Evolutionary conservation across 2,888 invertebrate species (phyloP).

Genomic region (Clanis bilineata): DNA sequence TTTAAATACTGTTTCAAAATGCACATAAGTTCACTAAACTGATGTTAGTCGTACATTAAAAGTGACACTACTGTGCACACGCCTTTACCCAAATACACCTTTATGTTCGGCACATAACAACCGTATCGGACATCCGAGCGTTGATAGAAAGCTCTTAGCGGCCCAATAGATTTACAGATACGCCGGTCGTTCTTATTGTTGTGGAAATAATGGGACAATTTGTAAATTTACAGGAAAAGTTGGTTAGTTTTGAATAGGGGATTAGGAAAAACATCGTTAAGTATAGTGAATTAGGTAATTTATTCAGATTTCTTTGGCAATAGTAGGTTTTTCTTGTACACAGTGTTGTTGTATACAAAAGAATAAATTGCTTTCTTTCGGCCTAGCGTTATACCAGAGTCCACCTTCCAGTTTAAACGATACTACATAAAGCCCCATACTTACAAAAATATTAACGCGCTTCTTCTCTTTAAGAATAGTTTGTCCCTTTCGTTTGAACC

Average conservation of each 20-base stretch:
- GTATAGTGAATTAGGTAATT: background rate
- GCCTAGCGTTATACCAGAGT: too few relatives aligned
- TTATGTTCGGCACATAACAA: background rate
- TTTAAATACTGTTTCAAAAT: too few relatives aligned
- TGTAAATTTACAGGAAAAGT: background rate
- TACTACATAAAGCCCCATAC: too few relatives aligned
- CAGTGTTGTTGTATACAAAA: too few relatives aligned
- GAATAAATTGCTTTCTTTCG: too few relatives aligned
- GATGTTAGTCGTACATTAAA: background rate
- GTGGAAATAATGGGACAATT: background rate
- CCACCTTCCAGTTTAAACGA: too few relatives aligned
- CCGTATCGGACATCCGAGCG: background rate
- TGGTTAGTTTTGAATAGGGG: background rate
- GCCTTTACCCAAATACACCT: background rate
- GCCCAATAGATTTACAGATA: background rate
- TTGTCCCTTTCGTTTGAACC: too few relatives aligned
- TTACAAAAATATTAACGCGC: too few relatives aligned
- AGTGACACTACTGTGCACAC: background rate
- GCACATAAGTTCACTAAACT: too few relatives aligned
- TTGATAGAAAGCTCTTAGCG: background rate
- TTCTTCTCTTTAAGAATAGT: too few relatives aligned
- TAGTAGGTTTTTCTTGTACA: too few relatives aligned
- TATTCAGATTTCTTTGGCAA: background rate
- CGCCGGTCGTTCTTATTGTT: background rate
- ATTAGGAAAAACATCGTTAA: background rate